Percentiles rank a stretch among this genome's conserved stretches.
Conservation (phyloP, 2,797 vertebrate genomes). For the Sebastiscus albofasciatus region DNA sequence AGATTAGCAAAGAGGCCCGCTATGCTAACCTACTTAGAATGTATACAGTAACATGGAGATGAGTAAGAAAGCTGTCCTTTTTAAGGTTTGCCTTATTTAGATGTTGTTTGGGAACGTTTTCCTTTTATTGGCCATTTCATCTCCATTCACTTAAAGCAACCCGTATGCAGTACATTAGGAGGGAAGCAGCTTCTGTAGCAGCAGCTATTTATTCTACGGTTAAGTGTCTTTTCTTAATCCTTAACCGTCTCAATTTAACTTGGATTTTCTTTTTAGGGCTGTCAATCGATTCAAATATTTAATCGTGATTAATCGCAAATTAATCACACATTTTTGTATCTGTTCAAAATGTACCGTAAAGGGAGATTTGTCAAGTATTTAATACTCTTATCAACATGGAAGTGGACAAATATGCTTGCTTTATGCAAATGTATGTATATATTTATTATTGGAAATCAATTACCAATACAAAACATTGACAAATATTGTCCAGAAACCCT, state of each 20-base stretch:
- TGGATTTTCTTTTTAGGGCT: too few relatives aligned
- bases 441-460: too few relatives aligned
- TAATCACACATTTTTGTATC: too few relatives aligned
- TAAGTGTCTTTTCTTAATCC: neutral
- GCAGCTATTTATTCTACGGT: neutral
- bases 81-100: neutral
- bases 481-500: too few relatives aligned
- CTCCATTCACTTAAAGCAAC: neutral
- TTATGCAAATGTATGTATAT: too few relatives aligned
- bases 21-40: neutral
- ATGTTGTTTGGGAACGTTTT: neutral
- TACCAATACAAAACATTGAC: too few relatives aligned
- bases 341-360: too few relatives aligned
- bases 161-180: neutral
- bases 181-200: neutral
- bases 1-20: neutral
- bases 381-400: too few relatives aligned
- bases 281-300: too few relatives aligned
- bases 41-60: neutral
- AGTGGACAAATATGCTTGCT: too few relatives aligned
- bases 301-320: too few relatives aligned
- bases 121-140: conserved; percentile 12
- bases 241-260: neutral
- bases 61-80: neutral
- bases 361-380: too few relatives aligned